Evolutionary conservation across 2,797 vertebrate species (phyloP), one percentile per base, ranked within the genome.

Genomic region (Parotocinclus haroldoi): DNA sequence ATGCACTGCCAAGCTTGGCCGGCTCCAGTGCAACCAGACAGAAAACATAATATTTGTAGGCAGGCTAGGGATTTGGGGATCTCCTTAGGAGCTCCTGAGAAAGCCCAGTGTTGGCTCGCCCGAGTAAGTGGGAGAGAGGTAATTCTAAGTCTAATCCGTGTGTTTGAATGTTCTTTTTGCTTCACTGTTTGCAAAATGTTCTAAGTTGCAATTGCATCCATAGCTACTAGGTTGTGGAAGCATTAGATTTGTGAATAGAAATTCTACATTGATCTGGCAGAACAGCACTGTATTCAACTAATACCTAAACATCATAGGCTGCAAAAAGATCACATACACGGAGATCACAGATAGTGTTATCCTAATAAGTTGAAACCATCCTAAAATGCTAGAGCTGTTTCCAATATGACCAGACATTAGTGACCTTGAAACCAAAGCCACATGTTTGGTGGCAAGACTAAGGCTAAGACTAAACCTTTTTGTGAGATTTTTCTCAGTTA

Each of bases 1-100:
- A 14, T 46, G 18, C 44, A 16, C 56, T 68, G 59, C 63, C 63
- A 65, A 39, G 18, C 37, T 60, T 48, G 13, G 66, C 40, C 1
- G 12, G 36, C 40, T 60, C 16, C 48, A 40, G 48, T 11, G 50
- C 54, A 66, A 54, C 63, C 69, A 66, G 50, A 44, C 42, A 71
- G 63, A 27, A 58, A 59, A 71, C 53, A 59, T 46, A 49, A 63
- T 12, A 40, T 52, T 36, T 16, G 36, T 40, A 51, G 49, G 60
- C 10, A 63, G 37, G 38, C 38, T 16, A 19, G 38, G 62, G 16
- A 39, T 40, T 70, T 64, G 45, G 61, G 68, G 68, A 64, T 3
- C 18, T 27, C 27, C 27, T 27, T 2, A 27, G 27, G 27, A 52
- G 54, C 39, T 48, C 61, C 58, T 59, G 55, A 60, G 48, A 71